phyloP scores from a whole-genome alignment of 2,888 invertebrate genomes.

The Orthonychiurus folsomi region DNA sequence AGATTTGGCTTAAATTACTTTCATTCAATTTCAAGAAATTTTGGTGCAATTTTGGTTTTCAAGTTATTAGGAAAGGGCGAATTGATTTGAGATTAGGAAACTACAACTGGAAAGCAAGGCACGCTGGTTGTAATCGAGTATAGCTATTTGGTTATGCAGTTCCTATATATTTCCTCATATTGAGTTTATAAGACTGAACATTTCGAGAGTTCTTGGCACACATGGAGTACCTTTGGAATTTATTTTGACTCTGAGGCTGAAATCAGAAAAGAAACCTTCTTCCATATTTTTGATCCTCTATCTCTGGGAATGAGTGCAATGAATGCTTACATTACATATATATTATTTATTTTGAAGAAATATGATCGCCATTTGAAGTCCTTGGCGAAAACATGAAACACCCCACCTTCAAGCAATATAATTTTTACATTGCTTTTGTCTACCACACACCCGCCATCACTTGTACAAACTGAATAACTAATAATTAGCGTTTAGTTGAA shows the following conservation, averaged over 20 bases:
- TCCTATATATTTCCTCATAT: constrained; percentile 19
- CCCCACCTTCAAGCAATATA: too few species aligned
- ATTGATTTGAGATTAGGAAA: neutral
- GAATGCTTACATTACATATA: neutral
- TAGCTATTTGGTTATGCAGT: constrained; percentile 12
- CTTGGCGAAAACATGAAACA: too few species aligned
- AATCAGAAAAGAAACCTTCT: constrained; percentile 1
- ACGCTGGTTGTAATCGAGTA: neutral
- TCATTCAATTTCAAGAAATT: too few species aligned
- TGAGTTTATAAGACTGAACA: constrained; percentile 21
- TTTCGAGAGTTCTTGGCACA: constrained; percentile 15
- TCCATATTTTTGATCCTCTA: constrained; percentile 19
- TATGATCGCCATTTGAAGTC: too few species aligned
- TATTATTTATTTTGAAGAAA: neutral
- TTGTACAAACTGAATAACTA: too few species aligned
- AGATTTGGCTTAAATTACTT: too few species aligned
- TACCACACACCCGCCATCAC: too few species aligned
- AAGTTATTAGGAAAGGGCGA: too few species aligned
- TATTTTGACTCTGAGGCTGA: neutral
- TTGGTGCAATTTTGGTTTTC: too few species aligned
- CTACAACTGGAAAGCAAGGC: neutral
- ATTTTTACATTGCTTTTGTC: too few species aligned
- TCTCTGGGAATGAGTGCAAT: constrained; percentile 13
- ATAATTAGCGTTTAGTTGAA: too few species aligned
- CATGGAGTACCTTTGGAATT: neutral